Evolutionary conservation across 1,140 invertebrate genomes (phyloP).

Genomic region (Notospermus geniculatus): DNA sequence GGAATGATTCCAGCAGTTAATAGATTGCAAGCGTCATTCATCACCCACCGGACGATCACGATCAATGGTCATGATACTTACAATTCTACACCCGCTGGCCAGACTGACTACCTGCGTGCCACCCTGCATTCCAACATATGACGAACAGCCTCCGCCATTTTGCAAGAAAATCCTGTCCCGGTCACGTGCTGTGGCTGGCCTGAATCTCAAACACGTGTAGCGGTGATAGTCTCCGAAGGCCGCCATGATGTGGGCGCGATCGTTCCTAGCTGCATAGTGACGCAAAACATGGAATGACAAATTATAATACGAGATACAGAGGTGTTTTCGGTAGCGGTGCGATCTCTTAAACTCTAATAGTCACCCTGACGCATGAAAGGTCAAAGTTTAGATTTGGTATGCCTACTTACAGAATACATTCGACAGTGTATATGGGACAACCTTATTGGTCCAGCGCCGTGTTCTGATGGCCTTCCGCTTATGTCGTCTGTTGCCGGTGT

Average conservation of each 20-base stretch:
- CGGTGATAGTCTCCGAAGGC: constrained; percentile 29
- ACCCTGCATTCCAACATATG: constrained; percentile 32
- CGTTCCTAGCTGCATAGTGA: constrained; percentile 1
- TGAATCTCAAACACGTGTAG: constrained; percentile 34
- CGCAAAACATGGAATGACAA: no score
- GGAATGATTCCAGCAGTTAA: no score
- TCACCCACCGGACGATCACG: no score
- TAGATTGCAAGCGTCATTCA: no score
- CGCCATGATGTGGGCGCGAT: constrained; percentile 5
- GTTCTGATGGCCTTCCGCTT: constrained; percentile 11
- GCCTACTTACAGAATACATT: constrained; percentile 14
- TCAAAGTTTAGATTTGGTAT: no score
- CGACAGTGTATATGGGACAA: constrained; percentile 9
- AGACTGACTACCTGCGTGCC: constrained; percentile 30
- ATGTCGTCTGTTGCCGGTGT: constrained; percentile 6
- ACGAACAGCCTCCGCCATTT: constrained; percentile 27
- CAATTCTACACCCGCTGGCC: constrained; percentile 29
- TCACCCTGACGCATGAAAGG: no score
- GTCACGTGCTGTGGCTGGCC: constrained; percentile 16
- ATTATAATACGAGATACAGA: no score
- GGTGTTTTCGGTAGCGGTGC: no score
- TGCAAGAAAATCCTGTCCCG: constrained; percentile 1
- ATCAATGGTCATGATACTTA: no score
- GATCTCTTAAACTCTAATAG: no score
- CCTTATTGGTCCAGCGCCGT: constrained; percentile 3